Conservation (phyloP, 2,797 vertebrate genomes). For the Typhlichthys subterraneus region DNA sequence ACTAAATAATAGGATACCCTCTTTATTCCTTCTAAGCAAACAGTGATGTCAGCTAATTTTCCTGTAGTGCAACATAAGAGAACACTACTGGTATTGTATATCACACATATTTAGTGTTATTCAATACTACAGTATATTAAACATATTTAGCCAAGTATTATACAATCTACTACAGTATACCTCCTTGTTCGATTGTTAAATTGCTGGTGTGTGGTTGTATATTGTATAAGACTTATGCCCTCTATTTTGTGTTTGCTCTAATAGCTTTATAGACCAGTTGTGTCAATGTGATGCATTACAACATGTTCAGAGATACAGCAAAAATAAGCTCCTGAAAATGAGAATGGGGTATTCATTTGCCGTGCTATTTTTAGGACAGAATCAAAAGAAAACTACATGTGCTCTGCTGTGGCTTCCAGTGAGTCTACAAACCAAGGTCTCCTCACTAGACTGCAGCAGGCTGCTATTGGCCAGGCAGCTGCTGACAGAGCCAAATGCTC, state of each 20-base stretch:
- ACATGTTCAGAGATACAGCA: not conserved
- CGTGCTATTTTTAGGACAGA: conserved; percentile 1
- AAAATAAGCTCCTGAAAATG: conserved; percentile 3
- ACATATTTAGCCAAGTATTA: too few relatives aligned
- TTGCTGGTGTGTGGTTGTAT: conserved; percentile 6
- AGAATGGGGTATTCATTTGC: not conserved
- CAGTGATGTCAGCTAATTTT: too few relatives aligned
- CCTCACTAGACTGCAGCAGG: conserved; percentile 69
- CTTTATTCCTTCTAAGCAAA: too few relatives aligned
- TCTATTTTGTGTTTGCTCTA: not conserved
- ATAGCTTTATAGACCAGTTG: not conserved
- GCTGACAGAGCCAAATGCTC: conserved; percentile 63
- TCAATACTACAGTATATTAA: too few relatives aligned
- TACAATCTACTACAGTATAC: too few relatives aligned
- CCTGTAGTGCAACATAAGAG: too few relatives aligned
- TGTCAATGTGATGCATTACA: not conserved
- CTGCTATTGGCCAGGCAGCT: conserved; percentile 71
- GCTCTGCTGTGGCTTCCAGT: conserved; percentile 32
- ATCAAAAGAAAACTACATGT: conserved; percentile 27
- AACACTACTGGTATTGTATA: too few relatives aligned
- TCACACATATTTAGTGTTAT: too few relatives aligned
- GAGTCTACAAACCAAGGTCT: conserved; percentile 60
- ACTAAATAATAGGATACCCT: too few relatives aligned
- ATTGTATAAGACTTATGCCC: not conserved
- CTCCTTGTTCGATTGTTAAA: conserved; percentile 13